Evolutionary conservation across 2,888 invertebrate genomes (phyloP).

Genomic region (Drosophila anomalata): DNA sequence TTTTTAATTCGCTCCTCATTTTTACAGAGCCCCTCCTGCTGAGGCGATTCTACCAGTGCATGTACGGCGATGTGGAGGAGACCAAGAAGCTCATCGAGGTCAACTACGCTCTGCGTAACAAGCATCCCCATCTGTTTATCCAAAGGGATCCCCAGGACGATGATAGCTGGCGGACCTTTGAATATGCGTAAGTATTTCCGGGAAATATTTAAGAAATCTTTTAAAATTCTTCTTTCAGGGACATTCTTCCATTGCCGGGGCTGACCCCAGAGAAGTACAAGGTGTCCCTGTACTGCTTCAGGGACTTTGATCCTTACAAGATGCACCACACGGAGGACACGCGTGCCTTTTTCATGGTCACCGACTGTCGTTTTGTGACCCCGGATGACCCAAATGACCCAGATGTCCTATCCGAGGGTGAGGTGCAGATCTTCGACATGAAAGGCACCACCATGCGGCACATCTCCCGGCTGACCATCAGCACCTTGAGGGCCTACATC

Average conservation of each 20-base stretch:
- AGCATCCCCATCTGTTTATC: constrained; percentile 85
- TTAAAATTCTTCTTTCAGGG: constrained; percentile 83
- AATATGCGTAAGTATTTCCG: constrained; percentile 69
- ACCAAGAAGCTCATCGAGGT: constrained; percentile 77
- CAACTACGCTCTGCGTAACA: constrained; percentile 85
- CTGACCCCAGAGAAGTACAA: constrained; percentile 87
- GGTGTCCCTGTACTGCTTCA: constrained; percentile 87
- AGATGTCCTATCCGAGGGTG: constrained; percentile 84
- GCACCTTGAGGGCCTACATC: constrained; percentile 75
- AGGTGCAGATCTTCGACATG: constrained; percentile 89
- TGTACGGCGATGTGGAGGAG: constrained; percentile 72
- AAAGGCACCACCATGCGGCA: constrained; percentile 87
- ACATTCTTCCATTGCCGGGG: constrained; percentile 87
- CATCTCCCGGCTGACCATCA: constrained; percentile 85
- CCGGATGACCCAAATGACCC: constrained; percentile 54
- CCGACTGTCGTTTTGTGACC: constrained; percentile 86
- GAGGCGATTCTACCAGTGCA: constrained; percentile 76
- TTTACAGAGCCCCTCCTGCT: constrained; percentile 77
- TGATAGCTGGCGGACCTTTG: constrained; percentile 68
- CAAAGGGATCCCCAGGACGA: constrained; percentile 84
- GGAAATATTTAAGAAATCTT: background rate
- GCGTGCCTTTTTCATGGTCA: constrained; percentile 89
- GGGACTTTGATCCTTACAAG: constrained; percentile 86
- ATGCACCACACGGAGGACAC: constrained; percentile 88
- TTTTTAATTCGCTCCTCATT: background rate